Evolutionary conservation across 2,113 vertebrate species (phyloP), one percentile per base, ranked within the genome.

Genomic region (Rhipidura dahli): DNA sequence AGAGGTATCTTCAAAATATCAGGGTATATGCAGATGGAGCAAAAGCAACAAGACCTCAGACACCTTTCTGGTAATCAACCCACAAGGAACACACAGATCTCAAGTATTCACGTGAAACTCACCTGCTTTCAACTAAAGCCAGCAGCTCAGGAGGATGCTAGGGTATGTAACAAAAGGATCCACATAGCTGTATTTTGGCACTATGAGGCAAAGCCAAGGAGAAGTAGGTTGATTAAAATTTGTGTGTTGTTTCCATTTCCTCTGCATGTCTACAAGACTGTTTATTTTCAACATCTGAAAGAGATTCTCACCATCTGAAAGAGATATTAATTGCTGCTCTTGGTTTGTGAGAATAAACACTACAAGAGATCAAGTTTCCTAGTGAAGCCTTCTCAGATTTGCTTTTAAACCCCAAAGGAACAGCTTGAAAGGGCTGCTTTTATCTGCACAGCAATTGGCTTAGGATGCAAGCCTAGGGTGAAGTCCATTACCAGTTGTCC

Each of bases 221-320:
- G n/a, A 90, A 97, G 45, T 63, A 80, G 49, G 56, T 89, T 96
- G 90, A 95, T 96, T 95, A 95, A 95, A 93, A 96, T 90, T 86
- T 7, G 7, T 78, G 37, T 95, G 93, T 96, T 44, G 66, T 96
- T 96, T 95, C 90, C 76, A 96, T 94, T 93, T 94, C 86, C 80
- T 79, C 53, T 96, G 86, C 61, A 84, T 94, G 94, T 94, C 94
- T 96, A 95, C 93, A 96, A 96, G 88, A 95, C 85, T 94, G 93
- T 96, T 97, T 96, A 95, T 96, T 95, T 80, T 96, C 92, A 95
- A 94, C 96, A 95, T 94, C 94, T 94, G 94, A 96, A 94, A 95
- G 80, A 95, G 89, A 96, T 95, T 95, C 95, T 94, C 93, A 89
- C 91, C 95, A 96, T 96, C 96, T 95, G 96, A 97, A 97, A 95